phyloP scores from a whole-genome alignment of 2,888 invertebrate genomes.

The Nomada ferruginata region DNA sequence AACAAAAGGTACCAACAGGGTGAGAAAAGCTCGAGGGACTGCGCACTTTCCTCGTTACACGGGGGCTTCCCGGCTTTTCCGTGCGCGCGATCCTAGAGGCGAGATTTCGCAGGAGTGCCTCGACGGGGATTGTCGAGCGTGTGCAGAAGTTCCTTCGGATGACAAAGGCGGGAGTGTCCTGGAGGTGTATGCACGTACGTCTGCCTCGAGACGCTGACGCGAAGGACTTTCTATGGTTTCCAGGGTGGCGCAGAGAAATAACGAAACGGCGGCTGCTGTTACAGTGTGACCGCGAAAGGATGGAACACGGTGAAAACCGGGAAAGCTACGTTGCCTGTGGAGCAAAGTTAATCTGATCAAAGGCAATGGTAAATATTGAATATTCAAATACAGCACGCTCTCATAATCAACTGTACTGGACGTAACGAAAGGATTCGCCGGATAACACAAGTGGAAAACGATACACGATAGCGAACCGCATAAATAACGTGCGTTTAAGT shows the following conservation, averaged over 20 bases:
- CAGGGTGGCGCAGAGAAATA: not conserved
- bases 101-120: constrained; percentile 15
- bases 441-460: too few relatives aligned
- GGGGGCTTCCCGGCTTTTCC: not conserved
- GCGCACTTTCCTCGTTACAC: constrained; percentile 32
- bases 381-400: too few relatives aligned
- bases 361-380: too few relatives aligned
- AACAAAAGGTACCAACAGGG: constrained; percentile 40
- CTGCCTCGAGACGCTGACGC: constrained; percentile 9
- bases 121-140: constrained; percentile 26
- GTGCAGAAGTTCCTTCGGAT: constrained; percentile 2
- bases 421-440: too few relatives aligned
- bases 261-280: not conserved
- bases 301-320: not conserved
- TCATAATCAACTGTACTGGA: too few relatives aligned
- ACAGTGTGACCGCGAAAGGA: not conserved
- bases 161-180: not conserved
- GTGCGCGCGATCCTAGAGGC: constrained; percentile 36
- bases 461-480: too few relatives aligned
- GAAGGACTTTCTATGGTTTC: not conserved
- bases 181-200: not conserved
- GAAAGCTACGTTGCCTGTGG: too few relatives aligned
- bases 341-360: too few relatives aligned
- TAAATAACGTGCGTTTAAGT: too few relatives aligned
- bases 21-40: constrained; percentile 45